These are phyloP conservation scores for Ictalurus furcatus DNA, from an alignment of 2,113 vertebrate genomes.

Conservation along the genomic window DNA sequence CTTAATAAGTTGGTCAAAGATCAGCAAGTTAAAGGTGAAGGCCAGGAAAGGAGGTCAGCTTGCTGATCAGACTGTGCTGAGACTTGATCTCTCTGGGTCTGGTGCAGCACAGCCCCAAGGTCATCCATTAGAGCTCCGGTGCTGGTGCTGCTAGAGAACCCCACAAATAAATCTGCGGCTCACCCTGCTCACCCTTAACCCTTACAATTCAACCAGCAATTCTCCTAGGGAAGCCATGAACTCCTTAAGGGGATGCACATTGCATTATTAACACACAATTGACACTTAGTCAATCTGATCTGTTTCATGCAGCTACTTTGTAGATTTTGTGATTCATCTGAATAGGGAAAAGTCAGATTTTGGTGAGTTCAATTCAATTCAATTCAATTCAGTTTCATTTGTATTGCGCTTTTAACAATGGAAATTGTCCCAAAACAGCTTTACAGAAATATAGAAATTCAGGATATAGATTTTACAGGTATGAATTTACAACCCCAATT, in stretches of 20 bases:
- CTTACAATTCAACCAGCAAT: constrained; percentile 85
- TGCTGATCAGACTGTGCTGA: constrained; percentile 84
- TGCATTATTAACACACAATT: constrained; percentile 79
- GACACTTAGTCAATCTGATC: constrained; percentile 72
- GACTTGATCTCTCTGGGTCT: constrained; percentile 97
- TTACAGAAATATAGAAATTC: no score
- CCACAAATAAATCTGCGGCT: constrained; percentile 89
- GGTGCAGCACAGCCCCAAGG: constrained; percentile 91
- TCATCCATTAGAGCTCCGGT: constrained; percentile 99
- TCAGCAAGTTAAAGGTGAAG: constrained; percentile 96
- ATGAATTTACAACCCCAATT: no score
- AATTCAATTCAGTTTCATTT: background rate
- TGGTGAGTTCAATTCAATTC: background rate
- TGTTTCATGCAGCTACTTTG: constrained; percentile 28
- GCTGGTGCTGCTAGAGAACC: constrained; percentile 76
- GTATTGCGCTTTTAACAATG: no score
- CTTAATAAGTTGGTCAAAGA: constrained; percentile 99
- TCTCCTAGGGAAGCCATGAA: constrained; percentile 78
- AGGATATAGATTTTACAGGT: no score
- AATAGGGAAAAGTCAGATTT: constrained; percentile 27
- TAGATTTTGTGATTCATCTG: constrained; percentile 17
- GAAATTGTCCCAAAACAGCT: no score
- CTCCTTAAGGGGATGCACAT: constrained; percentile 73
- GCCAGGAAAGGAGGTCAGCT: constrained; percentile 83
- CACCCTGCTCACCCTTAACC: constrained; percentile 97